Evolutionary conservation across 2,888 invertebrate species (phyloP), one percentile per base, ranked within the genome.

Genomic region (Philaethria dido): DNA sequence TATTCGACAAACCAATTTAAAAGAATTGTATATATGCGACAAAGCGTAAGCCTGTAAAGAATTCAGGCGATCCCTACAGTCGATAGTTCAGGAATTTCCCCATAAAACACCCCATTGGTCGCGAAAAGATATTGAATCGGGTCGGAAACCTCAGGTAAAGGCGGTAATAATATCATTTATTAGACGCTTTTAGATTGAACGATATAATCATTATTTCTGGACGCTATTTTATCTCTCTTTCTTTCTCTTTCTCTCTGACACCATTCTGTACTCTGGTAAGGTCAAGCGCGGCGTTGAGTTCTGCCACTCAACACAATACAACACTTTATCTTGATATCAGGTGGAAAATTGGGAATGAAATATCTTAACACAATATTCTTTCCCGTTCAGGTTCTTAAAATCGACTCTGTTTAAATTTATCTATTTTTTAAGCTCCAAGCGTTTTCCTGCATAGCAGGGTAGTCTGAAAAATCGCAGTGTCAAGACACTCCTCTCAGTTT

Each of bases 21-120:
- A 45, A 18, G 11, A 13, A 45, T 60, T 60, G 45, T 60, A 45
- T 45, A 60, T 18, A 47, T 60, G 47, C 14, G 60, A 18, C 44
- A 29, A 47, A 47, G 44, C 47, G 18, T 60, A 60, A 18, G 14
- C 33, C 45, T 25, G 18, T 60, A 18, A 60, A n/a, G 60, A 45
- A 33, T 47, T 33, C 45, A 60, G 18, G 18, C 33, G 47, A 14
- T 60, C 29, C 47, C 33, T 47, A 47, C 18, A 65, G 44, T 48
- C 60, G 45, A 68, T 65, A 54, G 52, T 66, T 66, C 42, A 62
- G 70, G 65, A 72, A 68, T 69, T 68, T 70, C 39, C 48, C 64
- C 63, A 63, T 70, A 64, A 44, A 64, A 67, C 62, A 71, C 71
- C 50, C 66, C 64, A 69, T 67, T 71, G 65, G 67, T 52, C 64